Base-by-base conservation (phyloP, 2,888 invertebrate genomes). In the Oxytorus armatus region DNA sequence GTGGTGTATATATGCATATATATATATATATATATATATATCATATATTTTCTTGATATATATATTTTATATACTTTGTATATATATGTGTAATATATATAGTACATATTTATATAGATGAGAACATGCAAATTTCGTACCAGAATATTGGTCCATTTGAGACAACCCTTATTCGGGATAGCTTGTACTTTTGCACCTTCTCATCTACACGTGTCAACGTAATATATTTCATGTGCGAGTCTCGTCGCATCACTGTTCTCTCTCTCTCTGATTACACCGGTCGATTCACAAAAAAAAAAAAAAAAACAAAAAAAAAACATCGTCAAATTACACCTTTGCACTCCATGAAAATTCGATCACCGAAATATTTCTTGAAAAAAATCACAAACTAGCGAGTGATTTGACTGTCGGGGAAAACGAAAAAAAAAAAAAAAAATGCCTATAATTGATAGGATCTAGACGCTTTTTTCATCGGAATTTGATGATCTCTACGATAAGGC, bases 401-500 rank as follows among this genome's bases (percentile, higher is more conserved):
- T 29, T 29, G 29, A 29, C 5, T 5, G 29, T 29, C 5, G 29
- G 29, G 29, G 5, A 5, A 29, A 29, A 29, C 29, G 29, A 29
- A 29, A 29, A 29, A 29, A 29, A 29, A 29, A 29, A 29, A 29
- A 3, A 29, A 29, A 29, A 29, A 29, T 29, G 5, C 29, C 29
- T 2, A 3, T 29, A 29, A 29, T 29, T 29, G 5, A 29, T n/a
- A n/a, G n/a, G n/a, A n/a, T n/a, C n/a, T n/a, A 23, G 36, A 51
- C 51, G 21, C 25, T 57, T 49, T 39, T 36, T 79, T 77, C 42
- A 53, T 75, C 61, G 51, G 25, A 73, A 77, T 69, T 61, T 57
- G n/a, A 70, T 65, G 44, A 79, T 81, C 36, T 49, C 78, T 74
- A 83, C 79, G 79, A 81, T 79, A 87, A 86, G 87, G 86, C 88